These are phyloP conservation scores for Vesta saturnalis DNA, from an alignment of 2,888 invertebrate genomes.

Conservation along the genomic window DNA sequence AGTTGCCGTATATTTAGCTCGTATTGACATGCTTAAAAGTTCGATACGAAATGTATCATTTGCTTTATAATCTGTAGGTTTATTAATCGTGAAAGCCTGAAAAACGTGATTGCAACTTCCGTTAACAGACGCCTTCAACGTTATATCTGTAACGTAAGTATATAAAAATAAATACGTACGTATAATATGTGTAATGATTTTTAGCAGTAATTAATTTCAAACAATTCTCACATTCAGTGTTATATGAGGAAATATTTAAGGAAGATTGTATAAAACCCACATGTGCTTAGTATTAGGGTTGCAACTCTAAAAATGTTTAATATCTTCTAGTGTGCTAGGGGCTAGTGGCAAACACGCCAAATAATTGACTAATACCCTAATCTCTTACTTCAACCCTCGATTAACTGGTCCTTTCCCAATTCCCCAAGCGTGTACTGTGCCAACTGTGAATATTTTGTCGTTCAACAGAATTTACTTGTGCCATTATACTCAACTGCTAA, in stretches of 20 bases:
- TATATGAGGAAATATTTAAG: background rate
- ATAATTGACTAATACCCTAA: constrained; percentile 50
- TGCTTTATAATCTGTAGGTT: too few relatives aligned
- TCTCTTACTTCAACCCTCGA: constrained; percentile 46
- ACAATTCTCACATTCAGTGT: constrained; percentile 2
- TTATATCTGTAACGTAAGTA: too few relatives aligned
- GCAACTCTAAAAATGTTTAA: constrained; percentile 36
- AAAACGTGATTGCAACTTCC: too few relatives aligned
- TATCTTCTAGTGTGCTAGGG: constrained; percentile 27
- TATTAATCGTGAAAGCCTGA: too few relatives aligned
- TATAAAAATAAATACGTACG: too few relatives aligned
- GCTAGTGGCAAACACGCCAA: constrained; percentile 46
- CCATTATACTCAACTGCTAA: constrained; percentile 25
- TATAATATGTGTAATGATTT: too few relatives aligned
- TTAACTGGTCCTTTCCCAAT: constrained; percentile 45
- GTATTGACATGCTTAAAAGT: too few relatives aligned
- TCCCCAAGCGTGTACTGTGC: constrained; percentile 37
- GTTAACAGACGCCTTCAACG: too few relatives aligned
- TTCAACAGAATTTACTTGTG: constrained; percentile 26
- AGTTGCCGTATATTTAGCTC: too few relatives aligned
- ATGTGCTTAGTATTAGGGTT: constrained; percentile 10
- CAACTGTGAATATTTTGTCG: constrained; percentile 25
- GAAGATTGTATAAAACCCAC: too few relatives aligned
- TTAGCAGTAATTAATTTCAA: constrained; percentile 13
- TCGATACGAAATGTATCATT: too few relatives aligned